Evolutionary conservation across 2,888 invertebrate genomes (phyloP).

Genomic region (Lithophane leautieri): DNA sequence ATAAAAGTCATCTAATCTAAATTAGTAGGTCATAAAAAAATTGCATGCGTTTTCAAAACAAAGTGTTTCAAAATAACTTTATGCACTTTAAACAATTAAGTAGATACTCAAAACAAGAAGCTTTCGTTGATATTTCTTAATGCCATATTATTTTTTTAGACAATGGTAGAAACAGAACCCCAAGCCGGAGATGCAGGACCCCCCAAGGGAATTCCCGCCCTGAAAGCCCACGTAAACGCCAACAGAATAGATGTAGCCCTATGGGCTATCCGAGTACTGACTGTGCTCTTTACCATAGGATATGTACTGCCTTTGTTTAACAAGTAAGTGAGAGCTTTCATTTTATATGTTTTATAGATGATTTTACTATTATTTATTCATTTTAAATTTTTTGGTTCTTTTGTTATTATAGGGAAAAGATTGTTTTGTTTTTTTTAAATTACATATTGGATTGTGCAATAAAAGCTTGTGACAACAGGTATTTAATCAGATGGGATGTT

Average conservation of each 20-base stretch:
- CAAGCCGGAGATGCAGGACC: conserved; percentile 85
- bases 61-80: background rate
- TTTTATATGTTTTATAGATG: background rate
- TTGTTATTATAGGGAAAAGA: background rate
- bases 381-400: background rate
- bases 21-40: background rate
- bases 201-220: conserved; percentile 91
- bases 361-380: too few species aligned
- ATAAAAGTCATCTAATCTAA: background rate
- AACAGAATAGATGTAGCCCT: conserved; percentile 97
- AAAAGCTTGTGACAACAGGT: background rate
- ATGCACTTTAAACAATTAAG: background rate
- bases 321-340: conserved; percentile 91
- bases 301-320: conserved; percentile 96
- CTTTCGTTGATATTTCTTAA: background rate
- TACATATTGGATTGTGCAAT: background rate
- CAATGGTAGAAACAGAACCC: conserved; percentile 82
- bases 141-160: conserved; percentile 63
- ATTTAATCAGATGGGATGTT: background rate
- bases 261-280: conserved; percentile 96
- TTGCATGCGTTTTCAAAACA: background rate
- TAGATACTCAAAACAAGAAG: background rate
- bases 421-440: background rate
- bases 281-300: conserved; percentile 95
- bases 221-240: conserved; percentile 93